Evolutionary conservation across 2,888 invertebrate genomes (phyloP), one percentile per base, ranked within the genome.

Genomic region (Dynastes grantii): DNA sequence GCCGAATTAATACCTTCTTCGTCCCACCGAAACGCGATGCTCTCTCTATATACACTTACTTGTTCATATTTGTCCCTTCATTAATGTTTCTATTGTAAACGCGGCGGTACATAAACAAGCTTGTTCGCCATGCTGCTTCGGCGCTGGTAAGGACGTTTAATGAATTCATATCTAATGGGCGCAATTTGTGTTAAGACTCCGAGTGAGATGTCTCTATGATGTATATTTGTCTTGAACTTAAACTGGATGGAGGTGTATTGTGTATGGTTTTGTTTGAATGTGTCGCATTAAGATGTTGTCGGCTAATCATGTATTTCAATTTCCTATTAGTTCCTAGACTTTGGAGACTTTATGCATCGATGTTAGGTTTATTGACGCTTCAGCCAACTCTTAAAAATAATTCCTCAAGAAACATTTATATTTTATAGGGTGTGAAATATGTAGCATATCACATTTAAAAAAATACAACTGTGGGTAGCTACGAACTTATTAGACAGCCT

Each of bases 61-160:
- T 73, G 73, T 73, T 73, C 73, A 73, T 73, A 73, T 73, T 73
- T 73, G 73, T 73, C 73, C 73, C 61, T 73, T 73, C 73, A 73
- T 73, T 73, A 73, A 55, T 73, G 73, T 73, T 73, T 58, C 73
- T 58, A 73, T 73, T 73, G 73, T 73, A 58, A 40, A 53, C 29
- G 32, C 73, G 58, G 58, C 58, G 73, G 45, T 58, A 58, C 73
- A 73, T 61, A 73, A 73, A 73, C 58, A 27, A 73, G 58, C 58
- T 73, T 73, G 58, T 73, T 61, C 73, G 58, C 16, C 37, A 58
- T 40, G 73, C 40, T 61, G 73, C 53, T 70, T 29, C 40, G 45
- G n/a, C 16, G 58, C 40, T 55, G 58, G 58, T 73, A 73, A 58
- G 27, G 73, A 73, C 16, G 58, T 27, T 58, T 73, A 73, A 73